Evolutionary conservation across 2,888 invertebrate species (phyloP), one percentile per base, ranked within the genome.

Genomic region (Caenorhabditis panamensis): DNA sequence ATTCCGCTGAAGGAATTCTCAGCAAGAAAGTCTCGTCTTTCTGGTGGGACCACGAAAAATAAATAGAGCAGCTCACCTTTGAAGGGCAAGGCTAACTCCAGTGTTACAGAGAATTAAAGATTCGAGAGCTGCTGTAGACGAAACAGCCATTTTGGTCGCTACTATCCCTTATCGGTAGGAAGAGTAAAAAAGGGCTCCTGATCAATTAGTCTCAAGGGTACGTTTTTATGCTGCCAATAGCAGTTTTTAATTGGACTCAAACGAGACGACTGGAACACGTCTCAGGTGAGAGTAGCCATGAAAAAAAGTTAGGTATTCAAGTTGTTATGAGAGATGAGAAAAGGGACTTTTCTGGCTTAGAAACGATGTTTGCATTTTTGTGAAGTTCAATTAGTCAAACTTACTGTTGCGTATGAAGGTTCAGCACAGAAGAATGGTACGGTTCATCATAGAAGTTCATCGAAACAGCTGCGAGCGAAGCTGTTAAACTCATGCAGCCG

Each of bases 371-470:
- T n/a, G n/a, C n/a, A n/a, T n/a, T n/a, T n/a, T n/a, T n/a, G n/a
- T n/a, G n/a, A n/a, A n/a, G n/a, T n/a, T n/a, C n/a, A n/a, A n/a
- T 41, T 41, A 11, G 41, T 11, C 5, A 56, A 13, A 80, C 80
- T 66, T 20, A 80, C 80, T 22, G 58, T 20, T 62, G 54, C 63
- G 75, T 47, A 24, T 80, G 80, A n/a, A 75, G 58, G 28, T 75
- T 80, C 13, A 80, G 28, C 16, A 75, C 63, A 18, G 47, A 4
- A 18, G 75, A 71, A 61, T 64, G 63, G 37, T 80, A 80, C 6
- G 80, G 80, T 37, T 76, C 80, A 18, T 80, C 80, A 61, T 80
- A 80, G 41, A 80, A 80, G 56, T 71, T 80, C 80, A 80, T 80
- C 9, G 69, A 13, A 31, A 61, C 68, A 16, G 63, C 41, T 54